These are phyloP conservation scores for Meteorus colon DNA, from an alignment of 2,888 invertebrate species.

Conservation along the genomic window DNA sequence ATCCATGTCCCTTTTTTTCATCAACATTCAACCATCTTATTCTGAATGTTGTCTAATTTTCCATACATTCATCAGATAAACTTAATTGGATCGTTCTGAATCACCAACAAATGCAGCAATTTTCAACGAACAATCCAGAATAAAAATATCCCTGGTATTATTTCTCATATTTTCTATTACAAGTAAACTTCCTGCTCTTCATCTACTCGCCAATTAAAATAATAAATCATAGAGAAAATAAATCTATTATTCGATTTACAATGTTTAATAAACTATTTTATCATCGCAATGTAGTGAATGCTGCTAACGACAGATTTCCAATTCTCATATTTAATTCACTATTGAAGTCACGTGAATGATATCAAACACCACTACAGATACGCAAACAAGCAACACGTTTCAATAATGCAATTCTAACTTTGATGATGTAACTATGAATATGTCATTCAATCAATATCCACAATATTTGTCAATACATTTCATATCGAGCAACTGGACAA, in stretches of 20 bases:
- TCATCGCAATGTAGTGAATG: too few relatives aligned
- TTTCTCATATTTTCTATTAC: background rate
- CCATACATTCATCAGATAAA: conserved; percentile 25
- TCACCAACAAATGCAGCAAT: too few relatives aligned
- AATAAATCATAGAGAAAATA: too few relatives aligned
- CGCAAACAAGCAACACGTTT: too few relatives aligned
- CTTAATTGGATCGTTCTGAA: conserved; percentile 15
- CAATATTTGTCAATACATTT: background rate
- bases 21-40: background rate
- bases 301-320: too few relatives aligned
- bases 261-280: too few relatives aligned
- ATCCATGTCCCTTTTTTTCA: conserved; percentile 22
- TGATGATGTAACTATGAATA: background rate
- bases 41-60: conserved; percentile 17
- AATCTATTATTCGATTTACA: too few relatives aligned
- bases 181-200: background rate
- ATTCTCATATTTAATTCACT: too few relatives aligned
- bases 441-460: background rate
- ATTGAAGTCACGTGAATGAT: too few relatives aligned
- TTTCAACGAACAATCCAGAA: background rate
- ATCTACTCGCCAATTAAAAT: too few relatives aligned
- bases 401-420: background rate
- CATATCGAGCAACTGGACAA: background rate
- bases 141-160: background rate
- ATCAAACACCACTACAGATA: too few relatives aligned